Evolutionary conservation across 2,888 invertebrate genomes (phyloP).

Genomic region (Ceriagrion tenellum): DNA sequence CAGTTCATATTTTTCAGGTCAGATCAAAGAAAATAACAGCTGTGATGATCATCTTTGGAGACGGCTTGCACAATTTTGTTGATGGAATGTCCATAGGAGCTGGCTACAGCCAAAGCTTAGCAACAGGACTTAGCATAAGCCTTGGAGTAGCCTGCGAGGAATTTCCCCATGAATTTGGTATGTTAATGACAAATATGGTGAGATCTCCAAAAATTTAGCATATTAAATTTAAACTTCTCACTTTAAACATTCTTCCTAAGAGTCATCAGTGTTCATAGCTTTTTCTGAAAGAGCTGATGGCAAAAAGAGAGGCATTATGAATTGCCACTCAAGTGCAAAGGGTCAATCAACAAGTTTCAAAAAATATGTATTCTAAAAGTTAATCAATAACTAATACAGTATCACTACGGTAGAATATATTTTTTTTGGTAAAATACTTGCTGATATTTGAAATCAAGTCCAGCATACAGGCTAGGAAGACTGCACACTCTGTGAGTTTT

Average conservation of each 20-base stretch:
- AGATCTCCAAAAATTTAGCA: background rate
- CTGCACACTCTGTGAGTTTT: no score
- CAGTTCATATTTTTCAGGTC: background rate
- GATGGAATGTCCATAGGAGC: conserved; percentile 82
- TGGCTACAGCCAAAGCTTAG: conserved; percentile 80
- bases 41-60: conserved; percentile 82
- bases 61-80: conserved; percentile 82
- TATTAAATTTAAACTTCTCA: background rate
- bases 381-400: no score
- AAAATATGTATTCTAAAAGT: no score
- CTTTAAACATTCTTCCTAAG: background rate
- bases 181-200: conserved; percentile 63
- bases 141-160: conserved; percentile 82
- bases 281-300: no score
- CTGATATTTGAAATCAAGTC: no score
- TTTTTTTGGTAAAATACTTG: no score
- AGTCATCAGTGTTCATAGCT: no score
- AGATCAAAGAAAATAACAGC: conserved; percentile 75
- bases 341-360: no score
- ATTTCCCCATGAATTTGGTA: conserved; percentile 83
- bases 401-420: no score
- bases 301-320: no score
- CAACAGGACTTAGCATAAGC: conserved; percentile 80
- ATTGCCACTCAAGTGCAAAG: no score
- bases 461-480: no score